A percentile compares a stretch with the other conserved stretches of the same genome.
Evolutionary conservation across 2,888 invertebrate species (phyloP).

Genomic region (Bhutanitis thaidina): DNA sequence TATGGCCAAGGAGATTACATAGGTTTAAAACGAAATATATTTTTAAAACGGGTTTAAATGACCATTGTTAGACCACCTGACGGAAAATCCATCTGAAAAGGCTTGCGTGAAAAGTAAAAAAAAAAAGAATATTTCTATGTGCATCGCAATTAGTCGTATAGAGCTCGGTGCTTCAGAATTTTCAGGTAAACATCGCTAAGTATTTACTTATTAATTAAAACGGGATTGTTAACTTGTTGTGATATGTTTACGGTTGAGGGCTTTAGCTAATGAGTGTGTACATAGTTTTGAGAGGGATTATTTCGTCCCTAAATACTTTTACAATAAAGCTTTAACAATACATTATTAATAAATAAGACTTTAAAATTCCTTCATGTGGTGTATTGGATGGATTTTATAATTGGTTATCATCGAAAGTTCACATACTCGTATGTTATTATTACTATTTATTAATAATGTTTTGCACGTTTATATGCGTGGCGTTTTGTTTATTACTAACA

Average conservation of each 20-base stretch:
- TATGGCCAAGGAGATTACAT: too few relatives aligned
- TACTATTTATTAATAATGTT: too few relatives aligned
- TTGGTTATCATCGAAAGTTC: too few relatives aligned
- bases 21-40: too few relatives aligned
- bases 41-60: too few relatives aligned
- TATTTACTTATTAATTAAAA: constrained; percentile 36
- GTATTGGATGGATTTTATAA: too few relatives aligned
- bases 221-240: constrained; percentile 34
- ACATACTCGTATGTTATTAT: too few relatives aligned
- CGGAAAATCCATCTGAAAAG: too few relatives aligned
- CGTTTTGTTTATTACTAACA: too few relatives aligned
- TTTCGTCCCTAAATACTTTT: constrained; percentile 14
- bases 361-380: neutral
- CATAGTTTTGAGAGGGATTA: constrained; percentile 24
- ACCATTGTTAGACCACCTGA: too few relatives aligned
- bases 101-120: too few relatives aligned
- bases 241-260: constrained; percentile 30
- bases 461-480: too few relatives aligned
- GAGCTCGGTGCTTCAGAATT: constrained; percentile 23
- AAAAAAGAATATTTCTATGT: neutral
- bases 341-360: constrained; percentile 4
- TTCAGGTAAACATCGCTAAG: constrained; percentile 29
- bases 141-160: constrained; percentile 11
- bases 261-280: constrained; percentile 27
- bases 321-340: constrained; percentile 5